Percentiles rank a stretch among this genome's conserved stretches.
phyloP scores from a whole-genome alignment of 1,140 invertebrate genomes.

The Lamellibrachia luymesi region DNA sequence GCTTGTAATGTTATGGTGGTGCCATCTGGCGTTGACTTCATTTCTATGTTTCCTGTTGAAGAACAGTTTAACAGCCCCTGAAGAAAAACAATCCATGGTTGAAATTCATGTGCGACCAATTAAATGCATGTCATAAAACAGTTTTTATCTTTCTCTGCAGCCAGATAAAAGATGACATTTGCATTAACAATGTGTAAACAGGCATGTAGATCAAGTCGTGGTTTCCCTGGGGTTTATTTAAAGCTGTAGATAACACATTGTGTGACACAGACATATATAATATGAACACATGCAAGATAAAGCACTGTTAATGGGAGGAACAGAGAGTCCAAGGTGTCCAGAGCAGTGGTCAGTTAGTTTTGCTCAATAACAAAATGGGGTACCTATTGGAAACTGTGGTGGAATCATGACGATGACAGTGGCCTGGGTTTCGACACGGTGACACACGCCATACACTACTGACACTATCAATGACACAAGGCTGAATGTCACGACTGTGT shows the following conservation, averaged over 20 bases:
- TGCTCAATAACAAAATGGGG: neutral
- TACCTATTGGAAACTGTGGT: neutral
- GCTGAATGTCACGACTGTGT: neutral
- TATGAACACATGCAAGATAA: neutral
- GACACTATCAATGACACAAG: neutral
- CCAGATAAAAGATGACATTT: neutral
- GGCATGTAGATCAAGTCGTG: neutral
- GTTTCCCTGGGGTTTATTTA: neutral
- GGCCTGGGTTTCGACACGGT: neutral
- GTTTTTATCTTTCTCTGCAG: no score
- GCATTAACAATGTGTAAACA: neutral
- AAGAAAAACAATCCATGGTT: neutral
- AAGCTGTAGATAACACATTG: neutral
- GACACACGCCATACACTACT: neutral
- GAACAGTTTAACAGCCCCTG: neutral
- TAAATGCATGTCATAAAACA: no score
- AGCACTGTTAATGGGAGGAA: neutral
- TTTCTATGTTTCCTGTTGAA: neutral
- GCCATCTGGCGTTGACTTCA: neutral
- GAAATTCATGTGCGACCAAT: neutral
- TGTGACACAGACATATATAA: neutral
- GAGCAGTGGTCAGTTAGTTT: neutral
- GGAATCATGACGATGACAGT: neutral
- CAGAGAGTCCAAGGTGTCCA: neutral
- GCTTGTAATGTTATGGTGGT: neutral